A percentile compares a stretch with the other conserved stretches of the same genome.
phyloP scores from a whole-genome alignment of 2,797 vertebrate species.

The Sphaeramia orbicularis region DNA sequence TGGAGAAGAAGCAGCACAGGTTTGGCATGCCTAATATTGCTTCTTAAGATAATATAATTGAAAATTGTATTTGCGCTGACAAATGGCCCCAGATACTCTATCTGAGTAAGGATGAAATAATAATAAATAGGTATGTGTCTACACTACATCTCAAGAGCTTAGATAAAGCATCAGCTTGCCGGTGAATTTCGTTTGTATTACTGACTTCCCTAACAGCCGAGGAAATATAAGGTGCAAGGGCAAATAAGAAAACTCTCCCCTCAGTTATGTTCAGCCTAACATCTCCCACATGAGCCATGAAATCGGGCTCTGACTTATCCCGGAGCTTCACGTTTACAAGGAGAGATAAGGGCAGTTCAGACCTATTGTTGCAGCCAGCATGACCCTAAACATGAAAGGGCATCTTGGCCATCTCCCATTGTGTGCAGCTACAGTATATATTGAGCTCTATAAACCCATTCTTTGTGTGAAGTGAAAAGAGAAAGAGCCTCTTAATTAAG shows the following conservation, averaged over 20 bases:
- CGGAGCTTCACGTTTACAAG: constrained; percentile 76
- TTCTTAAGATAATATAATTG: constrained; percentile 53
- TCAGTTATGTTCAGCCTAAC: constrained; percentile 53
- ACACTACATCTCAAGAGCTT: constrained; percentile 21
- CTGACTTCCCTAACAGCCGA: constrained; percentile 37
- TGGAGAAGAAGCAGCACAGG: constrained; percentile 29
- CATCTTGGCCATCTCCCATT: constrained; percentile 78
- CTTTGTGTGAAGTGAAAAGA: constrained; percentile 71
- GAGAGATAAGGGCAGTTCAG: constrained; percentile 76
- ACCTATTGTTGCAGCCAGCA: constrained; percentile 71
- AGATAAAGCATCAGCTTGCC: constrained; percentile 23
- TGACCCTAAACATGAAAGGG: constrained; percentile 78
- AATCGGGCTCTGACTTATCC: constrained; percentile 69
- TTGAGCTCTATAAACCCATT: constrained; percentile 59
- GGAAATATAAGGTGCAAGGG: constrained; percentile 57
- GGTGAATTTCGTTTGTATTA: constrained; percentile 40
- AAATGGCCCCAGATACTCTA: constrained; percentile 52
- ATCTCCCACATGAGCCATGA: constrained; percentile 68
- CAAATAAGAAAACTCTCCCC: constrained; percentile 47
- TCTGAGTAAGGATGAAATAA: constrained; percentile 53
- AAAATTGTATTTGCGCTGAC: constrained; percentile 60
- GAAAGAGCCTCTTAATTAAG: constrained; percentile 77
- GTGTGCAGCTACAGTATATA: constrained; percentile 61
- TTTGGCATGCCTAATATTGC: constrained; percentile 52
- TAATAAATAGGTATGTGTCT: constrained; percentile 54